These are phyloP conservation scores for Nyctereutes procyonoides DNA, from an alignment of 2,113 vertebrate species.

Conservation along the genomic window DNA sequence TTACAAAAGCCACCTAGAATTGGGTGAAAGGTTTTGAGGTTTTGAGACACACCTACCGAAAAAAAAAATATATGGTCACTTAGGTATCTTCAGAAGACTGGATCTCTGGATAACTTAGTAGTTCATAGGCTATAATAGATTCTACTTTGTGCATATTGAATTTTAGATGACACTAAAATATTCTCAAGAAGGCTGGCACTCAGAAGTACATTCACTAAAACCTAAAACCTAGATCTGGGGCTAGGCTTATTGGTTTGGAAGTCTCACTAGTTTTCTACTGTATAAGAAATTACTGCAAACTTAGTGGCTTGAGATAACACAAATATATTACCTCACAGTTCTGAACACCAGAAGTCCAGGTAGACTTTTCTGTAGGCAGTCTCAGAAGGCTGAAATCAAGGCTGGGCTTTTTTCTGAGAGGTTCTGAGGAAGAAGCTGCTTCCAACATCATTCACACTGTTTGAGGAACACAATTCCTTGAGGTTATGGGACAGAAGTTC, in stretches of 20 bases:
- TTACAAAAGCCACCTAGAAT: constrained; percentile 24
- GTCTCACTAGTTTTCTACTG: not conserved
- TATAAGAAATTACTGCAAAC: not conserved
- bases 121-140: not conserved
- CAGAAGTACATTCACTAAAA: not conserved
- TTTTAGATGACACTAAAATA: constrained; percentile 28
- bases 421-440: not conserved
- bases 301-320: not conserved
- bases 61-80: not conserved
- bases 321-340: not conserved
- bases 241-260: not conserved
- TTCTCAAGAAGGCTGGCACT: not conserved
- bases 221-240: not conserved
- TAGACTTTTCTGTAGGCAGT: not conserved
- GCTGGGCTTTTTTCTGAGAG: not conserved
- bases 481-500: not conserved
- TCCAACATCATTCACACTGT: not conserved
- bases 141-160: not conserved
- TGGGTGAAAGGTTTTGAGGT: not conserved
- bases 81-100: not conserved
- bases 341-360: not conserved
- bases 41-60: not conserved
- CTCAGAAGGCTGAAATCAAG: constrained; percentile 16
- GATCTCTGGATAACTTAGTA: constrained; percentile 10
- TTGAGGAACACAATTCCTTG: not conserved